phyloP scores from a whole-genome alignment of 2,113 vertebrate genomes.

The Danionella cerebrum region DNA sequence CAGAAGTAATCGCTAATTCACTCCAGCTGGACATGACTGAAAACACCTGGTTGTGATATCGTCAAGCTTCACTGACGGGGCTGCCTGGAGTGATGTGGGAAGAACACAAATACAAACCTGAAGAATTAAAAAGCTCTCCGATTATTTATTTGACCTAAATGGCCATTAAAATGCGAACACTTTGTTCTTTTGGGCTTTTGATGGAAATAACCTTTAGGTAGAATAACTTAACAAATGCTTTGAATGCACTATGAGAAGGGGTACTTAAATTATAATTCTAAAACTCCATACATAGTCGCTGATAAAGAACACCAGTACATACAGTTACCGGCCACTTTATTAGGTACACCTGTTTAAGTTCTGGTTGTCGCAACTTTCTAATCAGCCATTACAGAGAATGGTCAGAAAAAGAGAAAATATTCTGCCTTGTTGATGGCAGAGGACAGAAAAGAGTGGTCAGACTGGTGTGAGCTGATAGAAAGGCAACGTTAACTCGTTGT shows the following conservation, averaged over 20 bases:
- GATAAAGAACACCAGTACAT: not conserved
- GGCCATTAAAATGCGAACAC: not conserved
- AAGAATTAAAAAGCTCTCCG: no score
- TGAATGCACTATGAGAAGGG: not conserved
- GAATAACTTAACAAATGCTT: no score
- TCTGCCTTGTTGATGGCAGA: no score
- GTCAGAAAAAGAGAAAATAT: no score
- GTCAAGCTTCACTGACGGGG: not conserved
- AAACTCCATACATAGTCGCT: conserved; percentile 2
- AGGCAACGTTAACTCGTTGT: no score
- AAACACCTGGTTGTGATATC: conserved; percentile 24
- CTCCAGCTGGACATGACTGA: conserved; percentile 22
- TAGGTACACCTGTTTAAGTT: no score
- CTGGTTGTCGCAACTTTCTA: no score
- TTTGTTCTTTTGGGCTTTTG: not conserved
- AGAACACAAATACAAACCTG: no score
- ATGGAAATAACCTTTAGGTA: not conserved
- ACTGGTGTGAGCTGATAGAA: no score
- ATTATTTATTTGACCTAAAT: not conserved
- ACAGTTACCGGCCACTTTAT: no score
- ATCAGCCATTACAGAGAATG: no score
- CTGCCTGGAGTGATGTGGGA: not conserved
- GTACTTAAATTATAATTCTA: not conserved
- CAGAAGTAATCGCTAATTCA: not conserved
- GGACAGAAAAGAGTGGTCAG: no score